Percentiles rank a stretch among this genome's conserved stretches.
These are phyloP conservation scores for Sebastiscus albofasciatus DNA, from an alignment of 2,797 vertebrate genomes.

Conservation along the genomic window DNA sequence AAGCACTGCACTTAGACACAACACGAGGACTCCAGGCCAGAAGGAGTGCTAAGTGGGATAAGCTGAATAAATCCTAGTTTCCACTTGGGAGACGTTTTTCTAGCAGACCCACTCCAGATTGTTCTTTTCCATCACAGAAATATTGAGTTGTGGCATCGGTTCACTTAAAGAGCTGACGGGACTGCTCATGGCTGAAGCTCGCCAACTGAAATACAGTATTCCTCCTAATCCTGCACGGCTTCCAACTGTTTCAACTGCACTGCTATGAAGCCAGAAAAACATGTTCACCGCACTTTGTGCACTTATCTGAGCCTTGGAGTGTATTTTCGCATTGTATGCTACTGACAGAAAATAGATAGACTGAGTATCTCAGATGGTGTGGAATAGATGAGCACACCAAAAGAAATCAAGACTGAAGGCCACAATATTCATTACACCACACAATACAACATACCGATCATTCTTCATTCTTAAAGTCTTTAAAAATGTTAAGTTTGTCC, in stretches of 20 bases:
- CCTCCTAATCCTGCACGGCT: neutral
- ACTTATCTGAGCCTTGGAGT: neutral
- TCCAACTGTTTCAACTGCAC: neutral
- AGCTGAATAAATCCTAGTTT: conserved; percentile 37
- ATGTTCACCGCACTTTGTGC: neutral
- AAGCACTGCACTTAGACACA: neutral
- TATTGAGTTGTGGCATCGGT: conserved; percentile 12
- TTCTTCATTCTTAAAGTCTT: neutral
- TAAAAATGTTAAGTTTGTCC: neutral
- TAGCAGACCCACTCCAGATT: conserved; percentile 22
- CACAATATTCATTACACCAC: neutral
- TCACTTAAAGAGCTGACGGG: conserved; percentile 16
- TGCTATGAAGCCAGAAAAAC: neutral
- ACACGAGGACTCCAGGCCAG: conserved; percentile 1
- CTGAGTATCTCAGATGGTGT: neutral
- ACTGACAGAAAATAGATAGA: neutral
- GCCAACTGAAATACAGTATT: neutral
- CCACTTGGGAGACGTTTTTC: conserved; percentile 26
- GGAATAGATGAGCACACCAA: neutral
- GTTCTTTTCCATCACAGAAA: conserved; percentile 28
- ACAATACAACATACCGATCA: neutral
- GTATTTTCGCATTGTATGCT: neutral
- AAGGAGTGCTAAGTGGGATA: conserved; percentile 31
- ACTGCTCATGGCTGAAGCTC: neutral
- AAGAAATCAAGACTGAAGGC: neutral